These are phyloP conservation scores for Podocnemis expansa DNA, from an alignment of 2,113 vertebrate species.

Conservation along the genomic window DNA sequence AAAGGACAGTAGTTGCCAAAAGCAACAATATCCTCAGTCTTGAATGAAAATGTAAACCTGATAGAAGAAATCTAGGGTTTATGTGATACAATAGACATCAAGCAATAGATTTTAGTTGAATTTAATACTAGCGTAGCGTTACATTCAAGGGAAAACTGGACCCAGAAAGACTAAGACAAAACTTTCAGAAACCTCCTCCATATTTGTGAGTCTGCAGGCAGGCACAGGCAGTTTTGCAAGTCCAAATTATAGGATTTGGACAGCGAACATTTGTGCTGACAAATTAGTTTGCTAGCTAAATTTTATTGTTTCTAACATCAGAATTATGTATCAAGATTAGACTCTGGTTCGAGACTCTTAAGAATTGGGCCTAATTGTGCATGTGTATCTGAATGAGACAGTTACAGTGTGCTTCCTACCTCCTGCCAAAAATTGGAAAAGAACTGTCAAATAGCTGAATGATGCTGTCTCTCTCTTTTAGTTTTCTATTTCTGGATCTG, in stretches of 20 bases:
- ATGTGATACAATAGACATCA: background rate
- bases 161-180: background rate
- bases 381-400: background rate
- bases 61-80: conserved; percentile 9
- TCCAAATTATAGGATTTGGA: background rate
- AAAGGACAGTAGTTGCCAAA: background rate
- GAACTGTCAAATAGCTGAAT: background rate
- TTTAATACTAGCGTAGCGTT: background rate
- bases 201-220: background rate
- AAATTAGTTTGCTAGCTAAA: fast-evolving
- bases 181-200: background rate
- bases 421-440: background rate
- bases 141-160: background rate
- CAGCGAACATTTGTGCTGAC: background rate
- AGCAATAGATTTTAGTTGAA: background rate
- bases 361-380: background rate
- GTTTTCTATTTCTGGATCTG: background rate
- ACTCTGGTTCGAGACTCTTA: background rate
- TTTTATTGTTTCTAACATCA: background rate
- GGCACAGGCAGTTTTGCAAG: background rate
- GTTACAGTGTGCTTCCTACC: fast-evolving
- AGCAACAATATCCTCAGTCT: background rate
- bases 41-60: background rate
- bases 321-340: background rate
- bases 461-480: background rate